Conservation (phyloP, 1,140 invertebrate genomes). For the Reticulitermes speratus region DNA sequence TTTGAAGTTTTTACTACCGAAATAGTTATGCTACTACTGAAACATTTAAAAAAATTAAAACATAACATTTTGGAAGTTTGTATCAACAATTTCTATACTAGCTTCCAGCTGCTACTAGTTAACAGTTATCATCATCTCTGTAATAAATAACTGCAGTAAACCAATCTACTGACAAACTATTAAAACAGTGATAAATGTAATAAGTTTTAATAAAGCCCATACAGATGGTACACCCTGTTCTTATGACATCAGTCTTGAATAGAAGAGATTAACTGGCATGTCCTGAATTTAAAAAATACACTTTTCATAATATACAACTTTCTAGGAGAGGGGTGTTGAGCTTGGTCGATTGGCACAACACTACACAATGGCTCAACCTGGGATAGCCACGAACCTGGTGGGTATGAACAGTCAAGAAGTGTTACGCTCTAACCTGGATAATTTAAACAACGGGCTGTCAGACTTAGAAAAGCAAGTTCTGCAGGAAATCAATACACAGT, state of each 20-base stretch:
- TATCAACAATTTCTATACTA: no score
- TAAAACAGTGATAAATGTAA: background rate
- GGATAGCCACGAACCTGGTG: constrained; percentile 51
- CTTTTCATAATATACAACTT: background rate
- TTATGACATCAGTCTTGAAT: background rate
- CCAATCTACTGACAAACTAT: no score
- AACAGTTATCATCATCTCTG: no score
- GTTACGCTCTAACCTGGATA: constrained; percentile 23
- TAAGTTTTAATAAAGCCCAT: background rate
- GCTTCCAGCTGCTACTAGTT: no score
- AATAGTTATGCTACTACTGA: no score
- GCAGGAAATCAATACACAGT: constrained; percentile 11
- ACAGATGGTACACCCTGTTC: background rate
- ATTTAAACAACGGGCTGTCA: constrained; percentile 29
- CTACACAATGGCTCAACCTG: constrained; percentile 57
- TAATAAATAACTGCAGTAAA: no score
- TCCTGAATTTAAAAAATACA: background rate
- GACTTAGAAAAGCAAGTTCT: background rate
- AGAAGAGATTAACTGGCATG: background rate
- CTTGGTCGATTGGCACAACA: constrained; percentile 70
- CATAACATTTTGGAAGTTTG: no score
- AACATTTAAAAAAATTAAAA: no score
- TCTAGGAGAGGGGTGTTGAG: constrained; percentile 61
- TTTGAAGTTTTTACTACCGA: no score
- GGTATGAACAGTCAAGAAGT: constrained; percentile 25